Conservation (phyloP, 2,113 vertebrate genomes). For the Tiliqua scincoides region DNA sequence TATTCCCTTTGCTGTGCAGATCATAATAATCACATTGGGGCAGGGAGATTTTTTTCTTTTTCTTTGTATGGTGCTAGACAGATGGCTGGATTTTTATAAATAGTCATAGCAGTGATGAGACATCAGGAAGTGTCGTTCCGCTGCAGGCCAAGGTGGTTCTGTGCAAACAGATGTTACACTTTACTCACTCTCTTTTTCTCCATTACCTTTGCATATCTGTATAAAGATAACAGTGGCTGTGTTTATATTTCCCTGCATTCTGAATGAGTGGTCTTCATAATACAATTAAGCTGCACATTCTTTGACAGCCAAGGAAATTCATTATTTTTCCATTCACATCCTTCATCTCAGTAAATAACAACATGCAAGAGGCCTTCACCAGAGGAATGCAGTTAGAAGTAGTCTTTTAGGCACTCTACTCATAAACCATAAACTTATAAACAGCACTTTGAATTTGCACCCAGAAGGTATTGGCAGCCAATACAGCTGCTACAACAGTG, state of each 20-base stretch:
- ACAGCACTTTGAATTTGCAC: too few species aligned
- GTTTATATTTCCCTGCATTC: background rate
- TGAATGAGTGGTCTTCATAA: background rate
- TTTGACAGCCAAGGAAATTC: too few species aligned
- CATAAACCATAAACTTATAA: too few species aligned
- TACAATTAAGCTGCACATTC: background rate
- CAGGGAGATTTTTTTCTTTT: background rate
- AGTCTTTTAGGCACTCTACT: too few species aligned
- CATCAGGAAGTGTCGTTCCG: slow-evolving; percentile 30
- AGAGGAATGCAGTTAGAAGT: too few species aligned
- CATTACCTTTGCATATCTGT: background rate
- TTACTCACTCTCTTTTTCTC: slow-evolving; percentile 19
- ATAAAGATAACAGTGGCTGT: background rate
- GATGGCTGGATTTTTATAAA: background rate
- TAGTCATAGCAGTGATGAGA: background rate
- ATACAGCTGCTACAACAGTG: too few species aligned
- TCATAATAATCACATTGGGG: background rate
- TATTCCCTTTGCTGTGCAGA: background rate
- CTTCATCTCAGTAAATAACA: too few species aligned
- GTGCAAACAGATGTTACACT: slow-evolving; percentile 21
- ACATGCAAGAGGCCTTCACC: too few species aligned
- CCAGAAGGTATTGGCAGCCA: too few species aligned
- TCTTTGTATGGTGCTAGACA: background rate
- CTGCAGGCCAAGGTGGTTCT: slow-evolving; percentile 24
- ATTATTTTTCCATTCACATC: too few species aligned